A percentile compares a stretch with the other conserved stretches of the same genome.
Conservation (phyloP, 2,113 vertebrate genomes). For the Mustelus asterias region DNA sequence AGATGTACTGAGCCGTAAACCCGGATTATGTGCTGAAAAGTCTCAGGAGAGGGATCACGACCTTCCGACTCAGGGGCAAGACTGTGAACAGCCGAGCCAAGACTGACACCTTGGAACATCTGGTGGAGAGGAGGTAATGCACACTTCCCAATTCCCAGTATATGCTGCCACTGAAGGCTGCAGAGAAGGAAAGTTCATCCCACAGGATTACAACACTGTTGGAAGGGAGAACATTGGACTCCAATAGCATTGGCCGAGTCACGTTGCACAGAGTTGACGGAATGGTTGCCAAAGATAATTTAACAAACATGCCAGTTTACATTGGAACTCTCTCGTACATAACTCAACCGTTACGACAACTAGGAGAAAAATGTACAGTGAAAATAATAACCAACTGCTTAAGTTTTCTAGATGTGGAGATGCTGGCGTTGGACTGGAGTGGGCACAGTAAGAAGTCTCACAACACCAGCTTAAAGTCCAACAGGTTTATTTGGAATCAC, state of each 20-base stretch:
- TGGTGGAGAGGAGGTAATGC: background rate
- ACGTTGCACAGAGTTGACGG: background rate
- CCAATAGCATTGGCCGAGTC: background rate
- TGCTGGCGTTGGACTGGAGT: too few species aligned
- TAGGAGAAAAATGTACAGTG: background rate
- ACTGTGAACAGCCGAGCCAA: background rate
- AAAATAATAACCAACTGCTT: background rate
- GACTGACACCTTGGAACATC: background rate
- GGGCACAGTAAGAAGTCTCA: too few species aligned
- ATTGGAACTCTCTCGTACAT: background rate
- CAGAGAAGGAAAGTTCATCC: background rate
- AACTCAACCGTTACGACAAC: background rate
- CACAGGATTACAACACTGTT: background rate
- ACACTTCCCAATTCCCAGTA: background rate
- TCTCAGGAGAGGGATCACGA: background rate
- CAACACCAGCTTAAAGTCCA: too few species aligned
- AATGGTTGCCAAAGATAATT: background rate
- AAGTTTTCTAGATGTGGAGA: too few species aligned
- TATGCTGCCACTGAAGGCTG: background rate
- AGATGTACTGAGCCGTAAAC: background rate
- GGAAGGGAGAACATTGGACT: background rate
- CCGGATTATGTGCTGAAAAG: background rate
- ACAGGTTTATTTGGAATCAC: too few species aligned
- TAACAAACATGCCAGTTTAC: background rate
- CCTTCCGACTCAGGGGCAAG: background rate